Evolutionary conservation across 2,797 vertebrate species (phyloP).

Genomic region (Amazona ochrocephala): DNA sequence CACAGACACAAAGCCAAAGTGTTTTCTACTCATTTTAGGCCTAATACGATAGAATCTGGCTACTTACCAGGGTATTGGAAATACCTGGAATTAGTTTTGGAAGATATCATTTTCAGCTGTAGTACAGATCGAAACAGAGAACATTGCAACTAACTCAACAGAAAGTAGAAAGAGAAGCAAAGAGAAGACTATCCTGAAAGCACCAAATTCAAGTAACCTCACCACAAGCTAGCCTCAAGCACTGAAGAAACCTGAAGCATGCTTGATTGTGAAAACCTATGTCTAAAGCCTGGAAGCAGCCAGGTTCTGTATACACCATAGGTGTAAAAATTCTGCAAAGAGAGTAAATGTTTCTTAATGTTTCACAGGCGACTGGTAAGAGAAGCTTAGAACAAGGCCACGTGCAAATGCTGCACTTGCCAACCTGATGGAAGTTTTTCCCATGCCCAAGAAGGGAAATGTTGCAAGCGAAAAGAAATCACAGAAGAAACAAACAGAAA

Average conservation of each 20-base stretch:
- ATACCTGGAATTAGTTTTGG: neutral
- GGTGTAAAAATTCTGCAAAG: neutral
- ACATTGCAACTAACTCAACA: neutral
- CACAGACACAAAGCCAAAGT: neutral
- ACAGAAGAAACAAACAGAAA: neutral
- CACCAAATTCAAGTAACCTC: neutral
- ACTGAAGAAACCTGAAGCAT: neutral
- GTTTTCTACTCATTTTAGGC: neutral
- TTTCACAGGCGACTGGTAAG: neutral
- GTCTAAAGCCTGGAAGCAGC: neutral
- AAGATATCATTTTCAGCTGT: neutral
- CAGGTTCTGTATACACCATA: neutral
- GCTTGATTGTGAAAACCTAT: neutral
- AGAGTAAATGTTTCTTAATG: neutral
- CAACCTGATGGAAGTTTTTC: neutral
- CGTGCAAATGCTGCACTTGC: fast-evolving
- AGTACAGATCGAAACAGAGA: neutral
- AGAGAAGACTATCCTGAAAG: neutral
- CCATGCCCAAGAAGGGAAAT: neutral
- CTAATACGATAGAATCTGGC: neutral
- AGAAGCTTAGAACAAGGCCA: neutral
- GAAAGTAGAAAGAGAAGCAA: neutral
- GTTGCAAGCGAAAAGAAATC: neutral
- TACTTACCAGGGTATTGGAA: neutral
- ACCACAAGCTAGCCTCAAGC: neutral